Conservation (phyloP, 2,888 invertebrate genomes). For the Morinoia aosen region DNA sequence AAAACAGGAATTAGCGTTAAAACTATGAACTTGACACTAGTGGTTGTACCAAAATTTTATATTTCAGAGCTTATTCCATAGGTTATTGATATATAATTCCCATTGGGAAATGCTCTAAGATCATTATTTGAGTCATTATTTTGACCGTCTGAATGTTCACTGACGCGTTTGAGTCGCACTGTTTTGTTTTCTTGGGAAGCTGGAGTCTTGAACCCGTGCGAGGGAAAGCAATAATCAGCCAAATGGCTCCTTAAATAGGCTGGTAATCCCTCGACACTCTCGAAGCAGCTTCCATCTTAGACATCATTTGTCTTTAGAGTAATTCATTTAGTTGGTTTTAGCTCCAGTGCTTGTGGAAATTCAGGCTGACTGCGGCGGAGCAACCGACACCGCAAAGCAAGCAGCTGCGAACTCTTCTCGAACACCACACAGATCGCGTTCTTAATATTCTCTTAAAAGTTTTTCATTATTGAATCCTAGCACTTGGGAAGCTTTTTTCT, state of each 20-base stretch:
- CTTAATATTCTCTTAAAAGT: background rate
- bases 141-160: background rate
- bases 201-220: background rate
- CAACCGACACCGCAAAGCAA: background rate
- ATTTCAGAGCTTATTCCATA: background rate
- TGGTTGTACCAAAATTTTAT: background rate
- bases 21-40: background rate
- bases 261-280: constrained; percentile 50
- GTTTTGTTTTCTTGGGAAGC: background rate
- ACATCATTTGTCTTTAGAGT: constrained; percentile 50
- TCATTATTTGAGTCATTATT: background rate
- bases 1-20: background rate
- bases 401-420: background rate
- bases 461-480: background rate
- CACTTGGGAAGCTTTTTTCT: background rate
- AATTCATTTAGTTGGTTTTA: constrained; percentile 45
- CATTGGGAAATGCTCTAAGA: background rate
- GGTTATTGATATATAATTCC: background rate
- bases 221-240: constrained; percentile 35
- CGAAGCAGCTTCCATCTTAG: constrained; percentile 38
- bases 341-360: background rate
- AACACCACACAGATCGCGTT: background rate
- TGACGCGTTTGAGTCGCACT: background rate
- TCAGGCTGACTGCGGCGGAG: background rate
- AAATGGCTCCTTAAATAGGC: constrained; percentile 53